Conservation (phyloP, 1,140 invertebrate genomes). For the Philaenus spumarius region DNA sequence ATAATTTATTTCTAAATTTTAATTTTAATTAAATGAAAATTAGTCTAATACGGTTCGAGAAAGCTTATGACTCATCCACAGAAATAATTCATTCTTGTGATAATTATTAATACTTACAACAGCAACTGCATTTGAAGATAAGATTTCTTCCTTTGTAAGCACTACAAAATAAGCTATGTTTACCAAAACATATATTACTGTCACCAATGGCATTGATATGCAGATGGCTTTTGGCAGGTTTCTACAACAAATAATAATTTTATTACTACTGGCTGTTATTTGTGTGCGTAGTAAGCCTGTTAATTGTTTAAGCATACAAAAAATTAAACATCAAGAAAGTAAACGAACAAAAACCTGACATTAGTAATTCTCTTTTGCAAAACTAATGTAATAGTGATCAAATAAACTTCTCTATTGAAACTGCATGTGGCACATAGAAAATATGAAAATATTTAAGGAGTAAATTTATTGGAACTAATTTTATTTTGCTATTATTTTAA, state of each 20-base stretch:
- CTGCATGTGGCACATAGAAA: no score
- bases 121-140: conserved; percentile 82
- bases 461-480: no score
- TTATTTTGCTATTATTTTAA: no score
- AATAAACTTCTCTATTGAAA: no score
- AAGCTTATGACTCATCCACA: no score
- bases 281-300: not conserved
- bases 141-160: conserved; percentile 67
- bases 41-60: no score
- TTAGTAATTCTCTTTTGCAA: not conserved
- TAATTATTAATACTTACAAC: conserved; percentile 65
- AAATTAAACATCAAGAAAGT: not conserved
- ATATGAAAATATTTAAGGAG: no score
- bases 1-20: no score
- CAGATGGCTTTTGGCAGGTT: conserved; percentile 86
- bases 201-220: conserved; percentile 87
- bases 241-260: conserved; percentile 42
- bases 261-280: no score
- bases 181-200: conserved; percentile 79
- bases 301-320: not conserved
- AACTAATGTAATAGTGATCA: not conserved
- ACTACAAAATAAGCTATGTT: conserved; percentile 90
- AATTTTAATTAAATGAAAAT: no score
- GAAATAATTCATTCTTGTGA: no score
- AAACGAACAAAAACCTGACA: not conserved